Conservation (phyloP, 2,888 invertebrate species). For the Bruchidius siliquastri region DNA sequence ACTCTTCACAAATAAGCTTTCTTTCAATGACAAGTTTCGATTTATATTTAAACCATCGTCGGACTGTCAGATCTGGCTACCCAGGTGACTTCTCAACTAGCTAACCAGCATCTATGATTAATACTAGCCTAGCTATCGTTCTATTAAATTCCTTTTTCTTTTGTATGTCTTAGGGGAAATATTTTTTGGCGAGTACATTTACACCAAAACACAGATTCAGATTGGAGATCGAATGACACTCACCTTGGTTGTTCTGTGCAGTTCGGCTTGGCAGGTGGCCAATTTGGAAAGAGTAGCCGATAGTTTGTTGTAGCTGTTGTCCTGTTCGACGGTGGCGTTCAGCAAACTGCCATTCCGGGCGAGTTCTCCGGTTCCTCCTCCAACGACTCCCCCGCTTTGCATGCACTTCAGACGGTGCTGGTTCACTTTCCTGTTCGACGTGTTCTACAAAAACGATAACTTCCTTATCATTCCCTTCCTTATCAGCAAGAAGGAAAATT, state of each 20-base stretch:
- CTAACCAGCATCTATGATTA: too few species aligned
- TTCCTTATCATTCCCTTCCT: neutral
- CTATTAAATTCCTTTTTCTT: too few species aligned
- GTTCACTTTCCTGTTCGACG: conserved; percentile 49
- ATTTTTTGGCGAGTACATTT: too few species aligned
- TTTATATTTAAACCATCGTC: too few species aligned
- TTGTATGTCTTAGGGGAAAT: too few species aligned
- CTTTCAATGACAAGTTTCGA: too few species aligned
- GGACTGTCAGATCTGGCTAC: too few species aligned
- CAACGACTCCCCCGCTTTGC: conserved; percentile 40
- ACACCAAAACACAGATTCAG: too few species aligned
- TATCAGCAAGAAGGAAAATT: too few species aligned
- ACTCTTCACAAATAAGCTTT: too few species aligned
- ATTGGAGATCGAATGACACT: neutral
- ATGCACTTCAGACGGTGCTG: conserved; percentile 71
- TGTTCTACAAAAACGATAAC: conserved; percentile 32
- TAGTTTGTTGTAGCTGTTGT: conserved; percentile 34
- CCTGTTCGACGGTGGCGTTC: conserved; percentile 14
- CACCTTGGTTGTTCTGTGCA: conserved; percentile 49
- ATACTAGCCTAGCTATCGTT: too few species aligned
- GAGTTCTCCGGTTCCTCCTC: conserved; percentile 21
- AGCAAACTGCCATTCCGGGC: conserved; percentile 36
- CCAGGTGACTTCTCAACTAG: too few species aligned
- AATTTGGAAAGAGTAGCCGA: conserved; percentile 41
- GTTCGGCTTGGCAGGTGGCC: conserved; percentile 45